These are phyloP conservation scores for Aphaenogaster ashmeadi DNA, from an alignment of 1,140 invertebrate species.

Conservation along the genomic window DNA sequence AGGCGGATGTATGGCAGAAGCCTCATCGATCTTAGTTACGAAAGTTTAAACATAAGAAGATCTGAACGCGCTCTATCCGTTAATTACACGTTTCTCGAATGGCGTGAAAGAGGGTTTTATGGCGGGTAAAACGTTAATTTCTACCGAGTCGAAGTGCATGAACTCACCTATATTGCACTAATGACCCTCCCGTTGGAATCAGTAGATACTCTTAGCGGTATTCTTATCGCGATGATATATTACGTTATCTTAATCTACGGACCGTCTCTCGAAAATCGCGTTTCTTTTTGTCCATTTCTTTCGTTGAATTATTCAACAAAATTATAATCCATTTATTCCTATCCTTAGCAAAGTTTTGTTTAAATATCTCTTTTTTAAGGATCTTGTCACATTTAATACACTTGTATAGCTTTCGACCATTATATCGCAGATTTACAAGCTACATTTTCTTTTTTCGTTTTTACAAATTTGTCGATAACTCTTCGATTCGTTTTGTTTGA, in stretches of 20 bases:
- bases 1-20: constrained; percentile 4
- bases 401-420: not conserved
- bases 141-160: constrained; percentile 46
- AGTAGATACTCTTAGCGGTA: not conserved
- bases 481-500: constrained; percentile 35
- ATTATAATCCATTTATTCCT: not conserved
- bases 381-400: not conserved
- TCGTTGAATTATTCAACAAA: not conserved
- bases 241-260: constrained; percentile 5
- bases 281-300: not conserved
- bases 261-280: not conserved
- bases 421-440: not conserved
- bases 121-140: constrained; percentile 47
- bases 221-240: constrained; percentile 24
- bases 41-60: constrained; percentile 54
- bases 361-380: not conserved
- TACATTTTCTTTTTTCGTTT: constrained; percentile 4
- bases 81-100: constrained; percentile 54
- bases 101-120: constrained; percentile 39
- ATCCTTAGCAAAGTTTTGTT: not conserved
- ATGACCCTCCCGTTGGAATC: constrained; percentile 24
- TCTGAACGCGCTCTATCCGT: constrained; percentile 34
- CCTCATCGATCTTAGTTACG: constrained; percentile 56
- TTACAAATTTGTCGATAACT: constrained; percentile 22
- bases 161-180: constrained; percentile 30